phyloP scores from a whole-genome alignment of 1,140 invertebrate genomes.

The Oppia nitens region DNA sequence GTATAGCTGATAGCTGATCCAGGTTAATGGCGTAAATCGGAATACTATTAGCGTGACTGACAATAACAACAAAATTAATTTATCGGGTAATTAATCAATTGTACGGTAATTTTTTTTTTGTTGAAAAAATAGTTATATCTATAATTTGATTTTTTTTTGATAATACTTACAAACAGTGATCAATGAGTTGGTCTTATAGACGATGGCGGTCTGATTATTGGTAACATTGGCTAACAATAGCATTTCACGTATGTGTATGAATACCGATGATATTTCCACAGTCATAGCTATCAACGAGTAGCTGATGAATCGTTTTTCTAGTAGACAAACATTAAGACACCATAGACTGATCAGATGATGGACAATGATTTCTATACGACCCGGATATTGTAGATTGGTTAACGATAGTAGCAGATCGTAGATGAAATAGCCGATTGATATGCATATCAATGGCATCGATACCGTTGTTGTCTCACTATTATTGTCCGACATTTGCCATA shows the following conservation, averaged over 20 bases:
- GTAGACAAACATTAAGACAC: not conserved
- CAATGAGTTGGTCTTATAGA: not conserved
- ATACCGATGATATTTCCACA: conserved; percentile 4
- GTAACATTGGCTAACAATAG: not conserved
- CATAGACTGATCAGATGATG: conserved; percentile 5
- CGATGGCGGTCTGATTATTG: not conserved
- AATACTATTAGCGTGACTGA: conserved; percentile 2
- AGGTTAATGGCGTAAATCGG: not conserved
- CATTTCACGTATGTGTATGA: conserved; percentile 7
- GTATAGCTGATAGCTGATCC: not conserved
- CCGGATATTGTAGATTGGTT: conserved; percentile 1
- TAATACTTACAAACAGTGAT: not conserved
- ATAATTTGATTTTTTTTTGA: too few relatives aligned
- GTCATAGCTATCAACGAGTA: conserved; percentile 1
- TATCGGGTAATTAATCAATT: too few relatives aligned
- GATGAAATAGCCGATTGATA: conserved; percentile 10
- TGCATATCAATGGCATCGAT: not conserved
- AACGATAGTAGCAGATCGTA: conserved; percentile 5
- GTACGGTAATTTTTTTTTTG: too few relatives aligned
- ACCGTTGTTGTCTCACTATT: too few relatives aligned
- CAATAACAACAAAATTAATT: not conserved
- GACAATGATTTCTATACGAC: conserved; percentile 4
- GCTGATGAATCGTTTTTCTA: not conserved
- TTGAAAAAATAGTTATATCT: too few relatives aligned
- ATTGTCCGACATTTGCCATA: too few relatives aligned